These are phyloP conservation scores for Parus major DNA, from an alignment of 2,113 vertebrate genomes.

Conservation along the genomic window DNA sequence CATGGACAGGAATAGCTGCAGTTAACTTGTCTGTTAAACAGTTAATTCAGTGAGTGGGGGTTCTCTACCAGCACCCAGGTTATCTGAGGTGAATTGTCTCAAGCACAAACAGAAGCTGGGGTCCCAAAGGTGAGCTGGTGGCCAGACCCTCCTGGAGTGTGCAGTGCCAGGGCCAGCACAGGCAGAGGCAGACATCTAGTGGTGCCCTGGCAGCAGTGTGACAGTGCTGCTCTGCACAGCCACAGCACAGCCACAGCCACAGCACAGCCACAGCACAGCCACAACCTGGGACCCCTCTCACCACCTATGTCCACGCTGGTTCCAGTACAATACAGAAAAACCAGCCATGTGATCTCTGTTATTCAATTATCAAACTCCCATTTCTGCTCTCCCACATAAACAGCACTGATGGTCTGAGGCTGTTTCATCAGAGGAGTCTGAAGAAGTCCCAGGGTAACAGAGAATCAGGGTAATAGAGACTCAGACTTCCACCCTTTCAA, in stretches of 20 bases:
- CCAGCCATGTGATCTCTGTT: background rate
- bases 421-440: background rate
- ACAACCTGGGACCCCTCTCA: background rate
- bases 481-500: background rate
- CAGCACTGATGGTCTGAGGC: background rate
- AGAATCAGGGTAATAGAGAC: background rate
- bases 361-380: background rate
- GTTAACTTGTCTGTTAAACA: conserved; percentile 65
- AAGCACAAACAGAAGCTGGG: conserved; percentile 56
- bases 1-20: conserved; percentile 43
- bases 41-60: conserved; percentile 48
- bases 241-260: background rate
- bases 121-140: conserved; percentile 35
- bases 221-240: background rate
- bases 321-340: background rate
- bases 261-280: background rate
- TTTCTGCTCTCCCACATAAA: background rate
- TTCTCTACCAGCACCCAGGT: conserved; percentile 61
- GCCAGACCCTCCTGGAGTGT: background rate
- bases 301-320: background rate
- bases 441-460: background rate
- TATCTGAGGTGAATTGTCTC: conserved; percentile 54
- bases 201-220: background rate
- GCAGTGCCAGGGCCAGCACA: background rate
- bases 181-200: conserved; percentile 75